Evolutionary conservation across 2,888 invertebrate species (phyloP).

Genomic region (Megalurothrips usitatus): DNA sequence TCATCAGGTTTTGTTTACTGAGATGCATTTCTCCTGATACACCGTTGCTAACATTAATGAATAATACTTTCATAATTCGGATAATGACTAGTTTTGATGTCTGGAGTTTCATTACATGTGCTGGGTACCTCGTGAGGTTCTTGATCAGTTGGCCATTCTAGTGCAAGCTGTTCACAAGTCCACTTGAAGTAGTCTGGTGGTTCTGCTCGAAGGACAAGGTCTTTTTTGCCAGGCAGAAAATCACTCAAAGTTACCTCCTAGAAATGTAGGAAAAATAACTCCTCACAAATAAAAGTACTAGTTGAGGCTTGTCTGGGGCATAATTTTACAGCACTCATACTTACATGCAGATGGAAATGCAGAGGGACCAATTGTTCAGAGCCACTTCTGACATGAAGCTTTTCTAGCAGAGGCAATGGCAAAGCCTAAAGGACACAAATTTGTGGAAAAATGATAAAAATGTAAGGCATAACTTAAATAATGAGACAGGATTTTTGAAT

Average conservation of each 20-base stretch:
- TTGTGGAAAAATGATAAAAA: neutral
- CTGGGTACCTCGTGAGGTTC: too few relatives aligned
- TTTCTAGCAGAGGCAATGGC: neutral
- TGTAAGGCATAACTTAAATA: neutral
- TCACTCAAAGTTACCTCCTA: neutral
- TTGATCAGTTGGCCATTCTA: neutral
- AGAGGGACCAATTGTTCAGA: neutral
- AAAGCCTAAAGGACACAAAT: neutral
- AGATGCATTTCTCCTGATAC: neutral
- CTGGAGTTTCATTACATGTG: too few relatives aligned
- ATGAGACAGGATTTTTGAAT: neutral
- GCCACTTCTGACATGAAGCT: neutral
- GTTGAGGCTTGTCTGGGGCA: neutral
- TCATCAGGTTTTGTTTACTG: neutral
- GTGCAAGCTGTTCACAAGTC: neutral
- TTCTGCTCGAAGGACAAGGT: neutral
- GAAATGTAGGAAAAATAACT: neutral
- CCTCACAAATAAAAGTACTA: neutral
- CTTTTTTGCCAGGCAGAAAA: neutral
- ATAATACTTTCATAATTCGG: too few relatives aligned
- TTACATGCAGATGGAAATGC: slow-evolving; percentile 10
- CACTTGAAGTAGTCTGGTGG: neutral
- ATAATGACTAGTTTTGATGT: too few relatives aligned
- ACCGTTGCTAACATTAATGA: too few relatives aligned
- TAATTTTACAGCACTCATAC: neutral